Percentiles rank a stretch among this genome's conserved stretches.
phyloP scores from a whole-genome alignment of 2,797 vertebrate genomes.

The Crocidura indochinensis region DNA sequence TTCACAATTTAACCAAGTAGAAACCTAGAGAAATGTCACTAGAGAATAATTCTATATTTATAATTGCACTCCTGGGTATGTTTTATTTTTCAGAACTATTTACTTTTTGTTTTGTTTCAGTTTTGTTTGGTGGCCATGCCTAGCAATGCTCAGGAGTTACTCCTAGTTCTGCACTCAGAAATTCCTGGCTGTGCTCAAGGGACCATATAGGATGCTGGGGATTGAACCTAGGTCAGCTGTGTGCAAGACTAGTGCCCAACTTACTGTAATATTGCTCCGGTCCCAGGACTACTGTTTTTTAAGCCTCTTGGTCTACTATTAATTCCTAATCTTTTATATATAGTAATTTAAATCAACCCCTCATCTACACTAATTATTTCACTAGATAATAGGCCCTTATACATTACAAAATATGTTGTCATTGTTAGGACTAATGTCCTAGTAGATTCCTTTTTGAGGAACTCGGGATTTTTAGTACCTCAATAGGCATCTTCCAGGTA shows the following conservation, averaged over 20 bases:
- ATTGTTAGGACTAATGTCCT: constrained; percentile 40
- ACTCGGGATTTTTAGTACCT: neutral
- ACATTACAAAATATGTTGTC: constrained; percentile 49
- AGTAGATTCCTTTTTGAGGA: constrained; percentile 34
- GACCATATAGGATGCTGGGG: too few relatives aligned
- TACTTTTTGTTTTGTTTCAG: too few relatives aligned
- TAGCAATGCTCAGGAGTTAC: too few relatives aligned
- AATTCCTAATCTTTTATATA: constrained; percentile 19
- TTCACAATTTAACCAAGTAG: neutral
- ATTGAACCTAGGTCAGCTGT: too few relatives aligned
- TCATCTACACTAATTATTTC: constrained; percentile 47
- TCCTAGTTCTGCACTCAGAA: too few relatives aligned
- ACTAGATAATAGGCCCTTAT: neutral
- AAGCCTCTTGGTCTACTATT: constrained; percentile 39
- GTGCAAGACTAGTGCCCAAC: too few relatives aligned
- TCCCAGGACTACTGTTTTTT: constrained; percentile 21
- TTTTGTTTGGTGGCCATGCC: too few relatives aligned
- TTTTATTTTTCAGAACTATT: constrained; percentile 3
- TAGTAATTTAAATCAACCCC: constrained; percentile 46
- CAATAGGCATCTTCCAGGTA: neutral
- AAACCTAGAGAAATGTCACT: neutral
- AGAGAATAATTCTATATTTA: neutral
- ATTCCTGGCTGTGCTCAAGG: too few relatives aligned
- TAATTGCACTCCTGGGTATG: constrained; percentile 13
- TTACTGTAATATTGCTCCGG: too few relatives aligned